These are phyloP conservation scores for Trachymyrmex septentrionalis DNA, from an alignment of 1,140 invertebrate species.

Conservation along the genomic window DNA sequence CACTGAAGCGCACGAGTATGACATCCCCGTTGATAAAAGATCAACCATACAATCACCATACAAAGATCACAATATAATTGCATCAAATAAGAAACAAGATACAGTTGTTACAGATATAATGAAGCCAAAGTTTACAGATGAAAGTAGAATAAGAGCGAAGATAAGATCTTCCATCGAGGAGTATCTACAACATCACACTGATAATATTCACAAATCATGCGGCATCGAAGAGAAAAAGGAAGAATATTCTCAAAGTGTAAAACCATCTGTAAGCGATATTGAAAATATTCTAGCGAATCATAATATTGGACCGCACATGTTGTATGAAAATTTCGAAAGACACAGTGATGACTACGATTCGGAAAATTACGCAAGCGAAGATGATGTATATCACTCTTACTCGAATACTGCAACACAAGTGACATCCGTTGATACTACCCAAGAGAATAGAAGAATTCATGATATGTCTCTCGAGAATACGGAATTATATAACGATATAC, in stretches of 20 bases:
- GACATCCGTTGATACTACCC: not conserved
- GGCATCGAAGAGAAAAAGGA: not conserved
- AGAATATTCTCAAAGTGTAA: not conserved
- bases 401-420: not conserved
- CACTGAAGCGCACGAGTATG: not conserved
- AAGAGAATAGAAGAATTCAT: not conserved
- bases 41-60: not conserved
- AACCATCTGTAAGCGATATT: constrained; percentile 36
- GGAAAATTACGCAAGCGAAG: not conserved
- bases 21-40: not conserved
- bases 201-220: not conserved
- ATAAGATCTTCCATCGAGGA: constrained; percentile 49
- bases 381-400: not conserved
- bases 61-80: too few species aligned
- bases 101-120: not conserved
- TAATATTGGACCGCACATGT: constrained; percentile 48
- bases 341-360: not conserved
- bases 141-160: not conserved
- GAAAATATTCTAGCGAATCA: constrained; percentile 57
- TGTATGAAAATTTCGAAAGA: constrained; percentile 42
- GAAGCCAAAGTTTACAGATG: not conserved
- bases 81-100: not conserved
- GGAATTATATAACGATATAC: not conserved
- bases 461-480: not conserved
- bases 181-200: constrained; percentile 61